Evolutionary conservation across 2,888 invertebrate genomes (phyloP).

Genomic region (Plebejus anna): DNA sequence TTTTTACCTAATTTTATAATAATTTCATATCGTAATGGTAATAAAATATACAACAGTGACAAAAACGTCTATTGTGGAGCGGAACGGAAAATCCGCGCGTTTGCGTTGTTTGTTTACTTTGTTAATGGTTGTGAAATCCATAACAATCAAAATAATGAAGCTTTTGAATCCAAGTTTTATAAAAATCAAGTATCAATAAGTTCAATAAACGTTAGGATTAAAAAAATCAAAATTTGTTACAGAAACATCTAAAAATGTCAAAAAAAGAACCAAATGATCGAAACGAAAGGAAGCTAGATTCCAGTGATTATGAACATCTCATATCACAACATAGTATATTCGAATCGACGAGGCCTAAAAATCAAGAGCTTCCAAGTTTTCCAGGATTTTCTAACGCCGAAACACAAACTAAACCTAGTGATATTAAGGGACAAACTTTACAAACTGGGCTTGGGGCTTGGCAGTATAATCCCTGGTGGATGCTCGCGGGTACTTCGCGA

Average conservation of each 20-base stretch:
- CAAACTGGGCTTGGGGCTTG: constrained; percentile 69
- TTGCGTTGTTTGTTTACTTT: constrained; percentile 73
- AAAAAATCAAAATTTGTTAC: constrained; percentile 36
- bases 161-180: background rate
- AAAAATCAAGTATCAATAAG: background rate
- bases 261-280: constrained; percentile 73
- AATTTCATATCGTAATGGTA: background rate
- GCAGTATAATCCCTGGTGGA: constrained; percentile 79
- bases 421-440: constrained; percentile 62
- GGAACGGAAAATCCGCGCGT: constrained; percentile 50
- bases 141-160: constrained; percentile 22
- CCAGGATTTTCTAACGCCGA: constrained; percentile 76
- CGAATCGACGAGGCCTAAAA: constrained; percentile 66
- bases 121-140: constrained; percentile 35
- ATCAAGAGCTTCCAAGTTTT: constrained; percentile 72
- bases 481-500: constrained; percentile 74
- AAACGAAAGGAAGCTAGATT: constrained; percentile 71
- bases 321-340: constrained; percentile 75
- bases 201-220: background rate
- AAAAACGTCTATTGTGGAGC: background rate
- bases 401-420: constrained; percentile 74
- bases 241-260: constrained; percentile 59
- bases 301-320: constrained; percentile 73
- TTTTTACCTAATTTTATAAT: background rate
- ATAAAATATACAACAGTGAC: background rate